Evolutionary conservation across 2,797 vertebrate species (phyloP), one percentile per base, ranked within the genome.

Genomic region (Acanthurus lineatus): DNA sequence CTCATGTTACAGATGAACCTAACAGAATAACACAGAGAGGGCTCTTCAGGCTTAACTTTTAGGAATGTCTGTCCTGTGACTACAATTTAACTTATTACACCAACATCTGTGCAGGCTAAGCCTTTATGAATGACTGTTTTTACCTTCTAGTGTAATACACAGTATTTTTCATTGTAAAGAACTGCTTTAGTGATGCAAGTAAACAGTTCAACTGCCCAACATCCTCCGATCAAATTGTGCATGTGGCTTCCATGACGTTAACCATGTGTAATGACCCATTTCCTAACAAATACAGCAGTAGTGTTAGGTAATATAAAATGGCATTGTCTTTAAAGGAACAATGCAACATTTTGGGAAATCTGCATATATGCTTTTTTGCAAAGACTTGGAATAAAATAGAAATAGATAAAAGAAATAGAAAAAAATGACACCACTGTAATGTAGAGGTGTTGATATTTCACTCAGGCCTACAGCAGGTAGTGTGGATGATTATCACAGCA

Each of bases 41-140:
- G 6, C 49, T 54, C 40, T 77, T 40, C 54, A 42, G 47, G 22
- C 54, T 53, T 51, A 20, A 65, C 66, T 51, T 59, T 17, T 7
- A 63, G 73, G 51, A 87, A 83, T 72, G 80, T 63, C 54, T 59
- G 25, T 80, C 82, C 56, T 77, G 73, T 80, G 81, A 86, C 75
- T 42, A 1, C 48, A 69, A 38, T 76, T 59, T 44, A 53, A 57
- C 6, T 2, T 45, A 60, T 38, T 1, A 64, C 25, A 62, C 9
- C 16, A 79, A 47, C 38, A 22, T 73, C 28, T 82, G 62, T 81
- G 51, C n/a, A 40, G 16, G 32, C 16, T 7, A 12, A 59, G 32
- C 56, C n/a, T 71, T 19, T 20, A 14, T 17, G 40, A 20, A 54
- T 25, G 35, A 47, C 11, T 58, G 22, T 10, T 51, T 28, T 5